A percentile compares a stretch with the other conserved stretches of the same genome.
Conservation (phyloP, 1,140 invertebrate species). For the Heterodera schachtii region DNA sequence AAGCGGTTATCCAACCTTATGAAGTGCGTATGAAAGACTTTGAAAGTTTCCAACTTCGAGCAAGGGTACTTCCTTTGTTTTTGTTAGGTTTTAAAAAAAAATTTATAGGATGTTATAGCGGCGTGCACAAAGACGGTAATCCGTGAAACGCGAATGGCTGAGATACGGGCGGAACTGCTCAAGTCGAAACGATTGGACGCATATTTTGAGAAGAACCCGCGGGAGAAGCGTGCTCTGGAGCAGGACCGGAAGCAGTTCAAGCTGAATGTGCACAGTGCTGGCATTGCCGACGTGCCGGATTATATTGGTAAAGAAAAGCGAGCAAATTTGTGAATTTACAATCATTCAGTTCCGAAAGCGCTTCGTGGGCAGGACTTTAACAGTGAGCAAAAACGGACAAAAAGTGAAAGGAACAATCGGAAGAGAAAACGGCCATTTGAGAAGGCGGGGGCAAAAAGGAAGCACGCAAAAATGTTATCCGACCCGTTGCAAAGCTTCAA, state of each 20-base stretch:
- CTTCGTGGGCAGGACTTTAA: conserved; percentile 57
- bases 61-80: conserved; percentile 68
- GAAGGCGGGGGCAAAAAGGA: conserved; percentile 8
- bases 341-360: conserved; percentile 53
- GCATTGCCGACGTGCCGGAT: conserved; percentile 85
- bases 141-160: conserved; percentile 86
- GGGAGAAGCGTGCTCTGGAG: conserved; percentile 81
- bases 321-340: conserved; percentile 10
- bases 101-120: conserved; percentile 80
- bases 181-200: conserved; percentile 89
- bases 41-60: conserved; percentile 89
- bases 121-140: conserved; percentile 89
- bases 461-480: conserved; percentile 18
- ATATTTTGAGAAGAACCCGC: conserved; percentile 92
- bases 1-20: conserved; percentile 77
- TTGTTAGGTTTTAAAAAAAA: conserved; percentile 32
- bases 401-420: conserved; percentile 16
- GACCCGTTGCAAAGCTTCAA: conserved; percentile 31
- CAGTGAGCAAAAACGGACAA: conserved; percentile 5
- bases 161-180: conserved; percentile 90
- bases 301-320: conserved; percentile 74
- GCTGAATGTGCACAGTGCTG: conserved; percentile 79
- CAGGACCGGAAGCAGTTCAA: conserved; percentile 88
- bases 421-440: conserved; percentile 20
- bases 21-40: conserved; percentile 91